Base-by-base conservation (phyloP, 2,888 invertebrate genomes). In the Lasius platythorax region DNA sequence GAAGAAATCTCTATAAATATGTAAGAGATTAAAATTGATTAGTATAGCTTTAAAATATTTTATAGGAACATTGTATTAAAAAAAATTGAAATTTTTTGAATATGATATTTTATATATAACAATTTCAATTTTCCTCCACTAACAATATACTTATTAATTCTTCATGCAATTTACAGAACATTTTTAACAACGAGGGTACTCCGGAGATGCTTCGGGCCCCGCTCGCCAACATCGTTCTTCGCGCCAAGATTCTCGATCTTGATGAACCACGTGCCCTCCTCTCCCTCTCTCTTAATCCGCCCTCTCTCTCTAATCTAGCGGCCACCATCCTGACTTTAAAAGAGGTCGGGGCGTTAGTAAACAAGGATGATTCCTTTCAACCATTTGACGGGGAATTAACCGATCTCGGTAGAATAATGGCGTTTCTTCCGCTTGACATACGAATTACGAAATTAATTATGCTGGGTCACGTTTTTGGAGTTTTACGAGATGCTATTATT, bases 171-270 rank as follows among this genome's bases (percentile, higher is more conserved):
- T 83, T 72, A 33, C 70, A 89, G 86, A 53, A 87, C 56, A 28
- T 72, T n/a, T 94, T 97, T 86, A 88, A 93, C 0, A 95, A 96
- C 86, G 97, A 97, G 89, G 96, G 96, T 30, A 90, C 94, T 0
- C 98, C 98, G 0, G 98, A 98, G 95, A 97, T 98, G 93, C 94
- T 97, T 88, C 96, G 98, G 40, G 97, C 98, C 76, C 98, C 99
- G 0, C 95, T 99, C 50, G 98, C 98, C 91, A 96, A 96, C 56
- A 95, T 98, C 61, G 97, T 99, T 15, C 95, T 99, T 0, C 96
- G 97, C 78, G 96, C 98, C 0, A 99, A 99, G 95, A 95, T 97
- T 92, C 94, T 99, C 74, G 96, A 98, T 66, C 96, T 98, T 96
- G 98, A 97, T n/a, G 96, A 96, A 85, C 97, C 98, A 0, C 98